Conservation (phyloP, 1,140 invertebrate species). For the Pteromalus puparum region DNA sequence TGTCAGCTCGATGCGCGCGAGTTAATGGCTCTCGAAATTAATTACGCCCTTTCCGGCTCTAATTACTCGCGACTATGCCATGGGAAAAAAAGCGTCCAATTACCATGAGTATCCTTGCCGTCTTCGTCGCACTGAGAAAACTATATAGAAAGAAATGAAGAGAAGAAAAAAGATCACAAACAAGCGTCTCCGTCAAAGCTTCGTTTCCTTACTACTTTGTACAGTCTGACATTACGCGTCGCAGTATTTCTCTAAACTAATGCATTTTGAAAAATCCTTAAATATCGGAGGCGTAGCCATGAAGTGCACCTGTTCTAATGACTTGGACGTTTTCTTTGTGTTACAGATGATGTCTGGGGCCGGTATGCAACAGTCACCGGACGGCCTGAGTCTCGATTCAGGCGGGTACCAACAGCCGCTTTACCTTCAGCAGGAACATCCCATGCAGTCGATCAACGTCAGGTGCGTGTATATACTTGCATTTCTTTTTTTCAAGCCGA, state of each 20-base stretch:
- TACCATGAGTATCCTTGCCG: background rate
- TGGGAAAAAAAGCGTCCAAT: background rate
- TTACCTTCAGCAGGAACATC: constrained; percentile 77
- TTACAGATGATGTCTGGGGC: constrained; percentile 75
- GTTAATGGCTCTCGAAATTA: background rate
- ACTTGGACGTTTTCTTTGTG: constrained; percentile 31
- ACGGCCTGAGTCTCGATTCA: constrained; percentile 80
- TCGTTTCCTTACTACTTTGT: background rate
- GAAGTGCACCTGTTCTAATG: background rate
- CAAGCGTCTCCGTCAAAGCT: background rate
- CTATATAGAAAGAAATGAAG: constrained; percentile 1
- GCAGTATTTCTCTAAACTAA: constrained; percentile 20
- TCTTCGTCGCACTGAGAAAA: background rate
- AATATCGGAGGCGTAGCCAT: background rate
- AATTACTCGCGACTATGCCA: background rate
- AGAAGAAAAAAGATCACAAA: background rate
- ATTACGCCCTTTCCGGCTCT: background rate
- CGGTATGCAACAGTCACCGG: constrained; percentile 82
- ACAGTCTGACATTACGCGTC: background rate
- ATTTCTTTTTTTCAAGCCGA: constrained; percentile 10
- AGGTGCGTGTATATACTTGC: constrained; percentile 58
- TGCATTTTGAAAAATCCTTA: too few relatives aligned
- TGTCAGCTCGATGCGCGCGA: background rate
- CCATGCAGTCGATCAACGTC: constrained; percentile 73
- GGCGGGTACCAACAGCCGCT: constrained; percentile 83